Base-by-base conservation (phyloP, 2,797 vertebrate species). In the Lophotriccus pileatus region DNA sequence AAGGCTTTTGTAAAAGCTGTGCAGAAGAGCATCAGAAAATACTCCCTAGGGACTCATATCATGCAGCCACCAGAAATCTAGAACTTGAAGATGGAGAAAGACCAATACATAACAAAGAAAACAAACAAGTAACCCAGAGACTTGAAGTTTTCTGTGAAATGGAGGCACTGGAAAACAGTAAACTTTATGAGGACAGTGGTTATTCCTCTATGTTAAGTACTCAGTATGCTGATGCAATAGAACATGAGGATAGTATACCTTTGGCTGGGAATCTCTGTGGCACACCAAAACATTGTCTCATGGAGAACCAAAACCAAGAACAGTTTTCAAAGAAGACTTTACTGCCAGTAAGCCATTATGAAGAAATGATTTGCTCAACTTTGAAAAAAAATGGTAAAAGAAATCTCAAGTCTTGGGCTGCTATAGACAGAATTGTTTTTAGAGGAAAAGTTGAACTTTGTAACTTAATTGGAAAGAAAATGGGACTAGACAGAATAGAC, bases 391-490 rank as follows among this genome's bases (percentile, higher is more conserved):
- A 78, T 87, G 98, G 97, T 37, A 98, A 96, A 86, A 98, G 98
- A 95, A 99, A 97, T 93, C 98, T 98, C 49, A 98, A 97, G 96
- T 98, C 98, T 75, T 98, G 97, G 98, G 98, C 98, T 67, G 75
- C 98, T 6, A 30, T 99, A 36, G 77, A 98, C 72, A 98, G 97
- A 86, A 88, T 98, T 50, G 98, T 98, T 88, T 95, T 93, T 49
- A 94, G 46, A 10, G 97, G 98, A 85, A 94, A 96, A 49, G 84
- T 96, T 82, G 96, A 95, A 62, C 97, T 99, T 92, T 97, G 98
- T 77, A 98, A 98, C 30, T 97, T 99, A 77, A 99, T 99, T 66
- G 99, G 99, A 58, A 97, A 98, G 58, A 98, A 98, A 72, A 99
- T 99, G 98, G 99, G 99, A 25, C 89, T 97, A n/a, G 98, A 99